Base-by-base conservation (phyloP, 2,888 invertebrate species). In the Ypsolopha sequella region DNA sequence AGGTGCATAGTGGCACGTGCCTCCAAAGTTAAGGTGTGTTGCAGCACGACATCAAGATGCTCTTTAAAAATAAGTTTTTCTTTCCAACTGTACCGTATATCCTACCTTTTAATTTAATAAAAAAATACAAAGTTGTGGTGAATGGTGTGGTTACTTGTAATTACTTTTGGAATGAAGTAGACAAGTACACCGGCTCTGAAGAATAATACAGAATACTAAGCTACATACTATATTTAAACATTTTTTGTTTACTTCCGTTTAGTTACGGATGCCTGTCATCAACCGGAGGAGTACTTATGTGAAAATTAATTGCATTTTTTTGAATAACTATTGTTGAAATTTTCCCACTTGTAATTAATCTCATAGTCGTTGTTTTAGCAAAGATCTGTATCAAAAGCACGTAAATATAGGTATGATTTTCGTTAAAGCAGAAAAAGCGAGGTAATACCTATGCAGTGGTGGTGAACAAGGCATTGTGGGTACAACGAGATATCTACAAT, bases 401-500 rank as follows among this genome's bases (percentile, higher is more conserved):
- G 36, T 35, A 14, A 36, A n/a, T n/a, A n/a, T n/a, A n/a, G n/a
- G 36, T 47, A 47, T 14, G 36, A 36, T 47, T 2, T 47, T 47
- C 36, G 47, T 11, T 36, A 47, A 14, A 6, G 36, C 8, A 34
- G 34, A 34, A 45, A 33, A 24, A 47, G 36, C n/a, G 11, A 24
- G 24, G 11, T 10, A 38, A 11, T 43, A n/a, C n/a, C n/a, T n/a
- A 24, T 24, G 24, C 24, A 24, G 24, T 24, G 4, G n/a, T 47
- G 14, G 47, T 14, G 36, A 47, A 14, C 47, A 36, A 14, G 47
- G 13, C 36, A 24, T 34, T 24, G 34, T 24, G 33, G n/a, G 13
- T 33, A 14, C 24, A 11, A 60, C 61, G 80, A 53, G 41, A 52
- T n/a, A n/a, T 84, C 73, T 80, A 76, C 71, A 82, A 84, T 77